These are phyloP conservation scores for Hydrolagus colliei DNA, from an alignment of 2,797 vertebrate genomes.

Conservation along the genomic window DNA sequence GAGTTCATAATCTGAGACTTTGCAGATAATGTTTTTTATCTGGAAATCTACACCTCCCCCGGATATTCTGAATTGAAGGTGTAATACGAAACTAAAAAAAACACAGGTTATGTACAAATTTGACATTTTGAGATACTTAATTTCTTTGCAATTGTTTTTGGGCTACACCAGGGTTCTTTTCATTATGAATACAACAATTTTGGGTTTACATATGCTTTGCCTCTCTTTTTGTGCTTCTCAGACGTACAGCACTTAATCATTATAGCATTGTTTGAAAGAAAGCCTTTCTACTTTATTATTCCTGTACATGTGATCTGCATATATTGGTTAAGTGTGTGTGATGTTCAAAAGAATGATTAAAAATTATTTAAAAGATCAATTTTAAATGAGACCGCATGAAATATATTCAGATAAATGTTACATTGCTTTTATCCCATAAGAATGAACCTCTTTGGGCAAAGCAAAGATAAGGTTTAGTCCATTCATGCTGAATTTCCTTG, in stretches of 20 bases:
- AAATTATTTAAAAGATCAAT: slow-evolving; percentile 6
- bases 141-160: neutral
- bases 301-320: neutral
- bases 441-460: neutral
- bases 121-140: neutral
- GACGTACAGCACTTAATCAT: neutral
- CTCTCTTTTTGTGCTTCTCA: neutral
- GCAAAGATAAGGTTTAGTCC: neutral
- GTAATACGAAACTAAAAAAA: neutral
- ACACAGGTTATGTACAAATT: neutral
- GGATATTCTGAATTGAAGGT: neutral
- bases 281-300: neutral
- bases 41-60: neutral
- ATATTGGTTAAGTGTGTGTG: neutral
- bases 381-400: neutral
- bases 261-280: no score
- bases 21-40: neutral
- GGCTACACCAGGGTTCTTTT: neutral
- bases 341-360: neutral
- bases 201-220: no score
- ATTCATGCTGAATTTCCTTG: neutral
- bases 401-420: neutral
- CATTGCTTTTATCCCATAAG: neutral
- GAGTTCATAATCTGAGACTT: neutral
- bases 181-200: neutral